Conservation (phyloP, 1,140 invertebrate genomes). For the Heterodera schachtii region DNA sequence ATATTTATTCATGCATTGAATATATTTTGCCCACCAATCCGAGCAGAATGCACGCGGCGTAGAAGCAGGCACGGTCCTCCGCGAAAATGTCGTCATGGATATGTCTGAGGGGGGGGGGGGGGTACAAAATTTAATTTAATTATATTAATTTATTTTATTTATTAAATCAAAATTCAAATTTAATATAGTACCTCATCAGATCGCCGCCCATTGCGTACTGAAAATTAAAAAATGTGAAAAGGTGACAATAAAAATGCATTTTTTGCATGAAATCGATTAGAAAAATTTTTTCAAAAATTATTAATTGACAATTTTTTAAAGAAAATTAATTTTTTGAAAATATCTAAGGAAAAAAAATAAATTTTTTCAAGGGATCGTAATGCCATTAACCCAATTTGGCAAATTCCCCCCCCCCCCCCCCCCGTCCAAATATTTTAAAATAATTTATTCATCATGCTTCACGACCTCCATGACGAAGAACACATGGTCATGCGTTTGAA, state of each 20-base stretch:
- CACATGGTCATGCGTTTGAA: conserved; percentile 94
- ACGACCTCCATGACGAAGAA: conserved; percentile 94
- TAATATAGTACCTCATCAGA: conserved; percentile 81
- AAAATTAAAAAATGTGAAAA: conserved; percentile 7
- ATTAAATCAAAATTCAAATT: too few relatives aligned
- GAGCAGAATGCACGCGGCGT: conserved; percentile 96
- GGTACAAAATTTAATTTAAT: background rate
- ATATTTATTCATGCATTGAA: too few relatives aligned
- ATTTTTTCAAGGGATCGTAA: too few relatives aligned
- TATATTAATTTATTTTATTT: background rate
- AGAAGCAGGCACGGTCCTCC: conserved; percentile 94
- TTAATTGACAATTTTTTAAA: background rate
- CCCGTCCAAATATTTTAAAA: too few relatives aligned
- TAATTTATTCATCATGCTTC: too few relatives aligned
- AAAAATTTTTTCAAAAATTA: too few relatives aligned
- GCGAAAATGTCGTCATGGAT: conserved; percentile 98
- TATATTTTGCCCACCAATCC: conserved; percentile 72
- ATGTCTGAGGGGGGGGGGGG: conserved; percentile 77
- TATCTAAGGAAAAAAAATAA: background rate
- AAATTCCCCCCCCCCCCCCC: too few relatives aligned
- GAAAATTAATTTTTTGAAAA: background rate
- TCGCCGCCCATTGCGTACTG: conserved; percentile 87
- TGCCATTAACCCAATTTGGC: too few relatives aligned
- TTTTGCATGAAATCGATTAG: too few relatives aligned
- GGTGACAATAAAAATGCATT: too few relatives aligned